Evolutionary conservation across 2,888 invertebrate species (phyloP), one percentile per base, ranked within the genome.

Genomic region (Drosophila basisetae): DNA sequence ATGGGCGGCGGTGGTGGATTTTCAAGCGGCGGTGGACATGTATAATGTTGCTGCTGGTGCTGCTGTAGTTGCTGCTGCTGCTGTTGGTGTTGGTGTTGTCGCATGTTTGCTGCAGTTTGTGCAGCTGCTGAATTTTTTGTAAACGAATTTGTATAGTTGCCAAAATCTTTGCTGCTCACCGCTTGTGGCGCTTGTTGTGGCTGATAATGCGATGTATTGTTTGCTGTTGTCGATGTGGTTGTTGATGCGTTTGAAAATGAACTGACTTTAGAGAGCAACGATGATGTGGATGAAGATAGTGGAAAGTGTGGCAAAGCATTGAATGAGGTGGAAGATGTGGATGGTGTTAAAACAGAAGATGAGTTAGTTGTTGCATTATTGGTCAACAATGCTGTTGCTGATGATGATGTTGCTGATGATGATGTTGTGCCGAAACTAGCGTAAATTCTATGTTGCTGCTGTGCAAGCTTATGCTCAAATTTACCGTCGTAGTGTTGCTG

Each of bases 401-500:
- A 31, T 50, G 70, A 33, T 73, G 80, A 50, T 59, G 73, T 74
- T 82, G 81, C 60, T 58, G 70, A 41, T 72, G 82, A 55, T 63
- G 84, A 77, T 82, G 90, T 83, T 76, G 91, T 91, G 91, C 92
- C 93, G 86, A 89, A 92, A 91, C 91, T 91, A 92, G 92, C 92
- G 90, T 93, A 93, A 82, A 92, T 88, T 91, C 93, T 93, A 92
- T 91, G 86, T 75, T 86, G 89, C 74, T 83, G 84, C 66, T 89
- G 84, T 82, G 79, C 59, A 59, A 71, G 64, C 73, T 90, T 90
- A 71, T 81, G 82, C 78, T 91, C 92, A 83, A 90, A 92, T 93
- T 93, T 93, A 93, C 93, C 93, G 91, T 93, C 93, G 85, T 90
- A 91, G 85, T 91, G 82, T 91, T 92, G 92, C 92, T 92, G 92